Conservation (phyloP, 2,797 vertebrate genomes). For the Macropus fuliginosus region DNA sequence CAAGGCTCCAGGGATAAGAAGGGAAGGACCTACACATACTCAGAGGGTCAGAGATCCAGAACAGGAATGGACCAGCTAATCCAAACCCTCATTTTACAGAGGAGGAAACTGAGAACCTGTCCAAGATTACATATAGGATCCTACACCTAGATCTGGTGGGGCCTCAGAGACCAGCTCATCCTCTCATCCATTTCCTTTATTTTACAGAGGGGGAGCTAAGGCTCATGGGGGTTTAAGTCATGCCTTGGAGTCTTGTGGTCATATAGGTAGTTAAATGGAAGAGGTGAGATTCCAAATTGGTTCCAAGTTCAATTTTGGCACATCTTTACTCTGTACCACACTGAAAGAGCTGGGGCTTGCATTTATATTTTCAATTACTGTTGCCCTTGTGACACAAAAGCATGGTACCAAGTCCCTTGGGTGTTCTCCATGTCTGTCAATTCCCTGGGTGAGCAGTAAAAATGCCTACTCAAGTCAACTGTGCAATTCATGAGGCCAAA, state of each 20-base stretch:
- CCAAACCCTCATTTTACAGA: background rate
- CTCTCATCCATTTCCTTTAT: background rate
- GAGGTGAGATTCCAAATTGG: background rate
- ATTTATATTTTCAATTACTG: background rate
- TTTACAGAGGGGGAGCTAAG: background rate
- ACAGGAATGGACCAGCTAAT: background rate
- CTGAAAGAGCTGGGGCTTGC: background rate
- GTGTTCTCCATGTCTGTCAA: background rate
- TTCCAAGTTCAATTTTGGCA: background rate
- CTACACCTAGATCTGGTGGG: background rate
- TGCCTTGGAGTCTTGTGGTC: background rate
- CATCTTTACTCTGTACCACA: background rate
- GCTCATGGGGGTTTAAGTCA: background rate
- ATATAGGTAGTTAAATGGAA: background rate
- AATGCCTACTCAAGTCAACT: background rate
- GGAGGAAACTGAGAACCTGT: background rate
- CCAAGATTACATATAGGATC: background rate
- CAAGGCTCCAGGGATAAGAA: background rate
- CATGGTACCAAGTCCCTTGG: background rate
- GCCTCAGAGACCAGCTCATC: background rate
- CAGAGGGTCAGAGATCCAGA: background rate
- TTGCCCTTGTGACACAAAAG: background rate
- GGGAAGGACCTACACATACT: background rate
- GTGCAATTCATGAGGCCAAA: background rate
- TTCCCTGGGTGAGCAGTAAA: background rate